phyloP scores from a whole-genome alignment of 2,888 invertebrate species.

The Apocheima hispidaria region DNA sequence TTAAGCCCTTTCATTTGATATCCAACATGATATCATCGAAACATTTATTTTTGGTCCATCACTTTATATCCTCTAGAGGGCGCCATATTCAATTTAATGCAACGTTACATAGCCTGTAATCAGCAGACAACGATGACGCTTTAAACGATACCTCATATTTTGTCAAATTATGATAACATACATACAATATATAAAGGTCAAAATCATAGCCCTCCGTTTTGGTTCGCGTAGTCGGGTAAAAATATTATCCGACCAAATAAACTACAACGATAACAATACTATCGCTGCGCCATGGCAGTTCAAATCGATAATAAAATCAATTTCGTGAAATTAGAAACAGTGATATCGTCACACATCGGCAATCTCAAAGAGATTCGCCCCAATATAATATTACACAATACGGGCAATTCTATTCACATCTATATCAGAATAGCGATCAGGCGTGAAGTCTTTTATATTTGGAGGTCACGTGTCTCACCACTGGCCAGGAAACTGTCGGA shows the following conservation, averaged over 20 bases:
- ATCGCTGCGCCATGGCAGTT: neutral
- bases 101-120: too few relatives aligned
- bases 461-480: conserved; percentile 78
- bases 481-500: conserved; percentile 80
- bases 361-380: conserved; percentile 53
- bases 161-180: too few relatives aligned
- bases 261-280: conserved; percentile 16
- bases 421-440: conserved; percentile 75
- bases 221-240: too few relatives aligned
- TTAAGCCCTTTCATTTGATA: too few relatives aligned
- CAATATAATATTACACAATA: conserved; percentile 76
- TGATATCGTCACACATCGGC: conserved; percentile 50
- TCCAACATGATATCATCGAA: too few relatives aligned
- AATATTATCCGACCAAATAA: conserved; percentile 19
- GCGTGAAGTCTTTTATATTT: conserved; percentile 84
- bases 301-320: conserved; percentile 34
- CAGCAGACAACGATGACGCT: too few relatives aligned
- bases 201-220: too few relatives aligned
- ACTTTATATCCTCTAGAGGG: too few relatives aligned
- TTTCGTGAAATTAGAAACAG: conserved; percentile 45
- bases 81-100: too few relatives aligned
- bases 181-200: neutral
- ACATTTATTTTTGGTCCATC: too few relatives aligned
- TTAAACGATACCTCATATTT: too few relatives aligned
- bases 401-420: conserved; percentile 83